Conservation (phyloP, 2,888 invertebrate species). For the Pandemis heparana region DNA sequence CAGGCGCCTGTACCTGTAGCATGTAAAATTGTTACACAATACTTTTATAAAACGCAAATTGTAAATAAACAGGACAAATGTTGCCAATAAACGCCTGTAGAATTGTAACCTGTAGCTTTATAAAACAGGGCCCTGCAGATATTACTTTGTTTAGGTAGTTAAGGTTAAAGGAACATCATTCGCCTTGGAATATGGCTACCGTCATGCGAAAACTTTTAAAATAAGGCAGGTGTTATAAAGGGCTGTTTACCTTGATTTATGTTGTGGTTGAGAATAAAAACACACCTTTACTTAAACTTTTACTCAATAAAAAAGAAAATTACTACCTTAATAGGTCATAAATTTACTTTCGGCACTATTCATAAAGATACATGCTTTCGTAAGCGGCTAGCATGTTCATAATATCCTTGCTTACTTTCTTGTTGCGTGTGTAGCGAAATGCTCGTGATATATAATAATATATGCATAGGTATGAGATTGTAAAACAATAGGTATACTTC, state of each 20-base stretch:
- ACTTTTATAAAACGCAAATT: too few species aligned
- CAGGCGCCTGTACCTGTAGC: too few species aligned
- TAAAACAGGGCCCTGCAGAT: too few species aligned
- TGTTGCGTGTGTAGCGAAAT: background rate
- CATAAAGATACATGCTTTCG: slow-evolving; percentile 8
- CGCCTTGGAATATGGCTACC: too few species aligned
- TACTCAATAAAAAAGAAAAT: slow-evolving; percentile 73
- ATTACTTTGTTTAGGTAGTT: too few species aligned
- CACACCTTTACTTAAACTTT: slow-evolving; percentile 58
- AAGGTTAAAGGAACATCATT: too few species aligned
- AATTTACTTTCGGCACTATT: slow-evolving; percentile 27
- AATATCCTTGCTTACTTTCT: too few species aligned
- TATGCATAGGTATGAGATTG: background rate
- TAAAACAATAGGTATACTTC: too few species aligned
- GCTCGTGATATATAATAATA: background rate
- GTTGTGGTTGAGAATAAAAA: slow-evolving; percentile 44
- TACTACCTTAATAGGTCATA: slow-evolving; percentile 63
- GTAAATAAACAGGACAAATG: too few species aligned
- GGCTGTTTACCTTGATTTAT: background rate
- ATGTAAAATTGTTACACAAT: too few species aligned
- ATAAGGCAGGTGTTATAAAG: background rate
- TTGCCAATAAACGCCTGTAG: too few species aligned
- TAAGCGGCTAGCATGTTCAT: background rate
- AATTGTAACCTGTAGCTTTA: too few species aligned
- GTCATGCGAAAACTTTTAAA: background rate